phyloP scores from a whole-genome alignment of 2,888 invertebrate species.

The Tetrapedia diversipes region DNA sequence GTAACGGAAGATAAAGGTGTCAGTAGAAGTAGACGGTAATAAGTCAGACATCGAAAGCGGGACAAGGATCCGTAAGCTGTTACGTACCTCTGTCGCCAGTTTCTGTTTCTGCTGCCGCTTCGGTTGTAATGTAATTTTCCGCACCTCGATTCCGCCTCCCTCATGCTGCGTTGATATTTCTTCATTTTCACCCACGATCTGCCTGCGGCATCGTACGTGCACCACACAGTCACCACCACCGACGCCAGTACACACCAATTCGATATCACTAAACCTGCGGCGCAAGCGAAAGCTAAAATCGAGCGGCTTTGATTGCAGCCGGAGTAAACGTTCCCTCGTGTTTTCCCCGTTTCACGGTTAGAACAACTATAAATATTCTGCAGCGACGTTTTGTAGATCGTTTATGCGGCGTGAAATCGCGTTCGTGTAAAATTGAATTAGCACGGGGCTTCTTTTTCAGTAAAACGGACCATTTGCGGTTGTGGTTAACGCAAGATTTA shows the following conservation, averaged over 20 bases:
- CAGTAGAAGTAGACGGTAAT: constrained; percentile 39
- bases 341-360: constrained; percentile 6
- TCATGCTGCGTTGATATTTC: constrained; percentile 92
- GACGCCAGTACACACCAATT: constrained; percentile 90
- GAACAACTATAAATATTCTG: neutral
- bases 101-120: constrained; percentile 90
- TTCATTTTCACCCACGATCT: constrained; percentile 96
- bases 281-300: constrained; percentile 20
- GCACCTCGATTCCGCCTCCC: constrained; percentile 87
- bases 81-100: constrained; percentile 94
- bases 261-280: constrained; percentile 89
- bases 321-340: neutral
- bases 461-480: too few species aligned
- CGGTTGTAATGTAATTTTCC: constrained; percentile 88
- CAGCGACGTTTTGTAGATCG: neutral
- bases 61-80: constrained; percentile 17
- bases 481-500: neutral
- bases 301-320: constrained; percentile 1
- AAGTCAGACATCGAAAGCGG: constrained; percentile 35
- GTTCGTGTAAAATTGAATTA: neutral
- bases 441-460: neutral
- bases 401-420: neutral
- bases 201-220: constrained; percentile 94
- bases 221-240: constrained; percentile 91
- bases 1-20: neutral